Percentiles rank a stretch among this genome's conserved stretches.
Conservation (phyloP, 1,140 invertebrate genomes). For the Drosophila watanabei region DNA sequence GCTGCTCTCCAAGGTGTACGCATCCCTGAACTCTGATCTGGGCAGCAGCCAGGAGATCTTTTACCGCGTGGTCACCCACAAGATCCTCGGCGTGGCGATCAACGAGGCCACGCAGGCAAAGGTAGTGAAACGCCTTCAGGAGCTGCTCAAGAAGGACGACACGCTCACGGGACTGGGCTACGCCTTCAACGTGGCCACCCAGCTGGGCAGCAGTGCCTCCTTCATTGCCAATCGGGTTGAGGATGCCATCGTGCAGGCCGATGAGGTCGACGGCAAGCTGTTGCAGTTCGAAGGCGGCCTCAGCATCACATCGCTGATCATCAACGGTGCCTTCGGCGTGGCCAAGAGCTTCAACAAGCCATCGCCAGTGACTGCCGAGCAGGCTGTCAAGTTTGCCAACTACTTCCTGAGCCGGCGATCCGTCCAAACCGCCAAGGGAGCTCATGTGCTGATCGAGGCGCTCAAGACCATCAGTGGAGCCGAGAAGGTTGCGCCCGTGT, state of each 20-base stretch:
- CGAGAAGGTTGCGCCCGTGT: conserved; percentile 88
- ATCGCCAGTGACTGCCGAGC: conserved; percentile 90
- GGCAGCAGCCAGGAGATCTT: conserved; percentile 76
- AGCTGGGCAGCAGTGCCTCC: conserved; percentile 88
- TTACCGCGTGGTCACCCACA: conserved; percentile 70
- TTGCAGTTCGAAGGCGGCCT: conserved; percentile 97
- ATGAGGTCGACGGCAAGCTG: conserved; percentile 96
- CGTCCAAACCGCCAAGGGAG: conserved; percentile 94
- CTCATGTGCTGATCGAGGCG: conserved; percentile 92
- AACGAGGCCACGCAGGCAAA: conserved; percentile 87
- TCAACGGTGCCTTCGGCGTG: conserved; percentile 89
- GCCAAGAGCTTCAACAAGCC: conserved; percentile 90
- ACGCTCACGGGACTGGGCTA: conserved; percentile 92
- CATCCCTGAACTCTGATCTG: conserved; percentile 58
- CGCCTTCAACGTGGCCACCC: conserved; percentile 92
- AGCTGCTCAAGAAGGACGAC: conserved; percentile 92
- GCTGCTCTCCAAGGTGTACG: conserved; percentile 65
- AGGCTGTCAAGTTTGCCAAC: conserved; percentile 95
- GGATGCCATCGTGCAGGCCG: conserved; percentile 96
- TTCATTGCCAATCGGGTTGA: conserved; percentile 94
- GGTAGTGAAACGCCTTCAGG: conserved; percentile 89
- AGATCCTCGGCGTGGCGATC: conserved; percentile 66
- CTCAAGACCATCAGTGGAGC: conserved; percentile 87
- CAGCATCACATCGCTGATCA: conserved; percentile 86
- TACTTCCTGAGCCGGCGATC: conserved; percentile 96